phyloP scores from a whole-genome alignment of 1,140 invertebrate species.

The Trypoxylus dichotomus region DNA sequence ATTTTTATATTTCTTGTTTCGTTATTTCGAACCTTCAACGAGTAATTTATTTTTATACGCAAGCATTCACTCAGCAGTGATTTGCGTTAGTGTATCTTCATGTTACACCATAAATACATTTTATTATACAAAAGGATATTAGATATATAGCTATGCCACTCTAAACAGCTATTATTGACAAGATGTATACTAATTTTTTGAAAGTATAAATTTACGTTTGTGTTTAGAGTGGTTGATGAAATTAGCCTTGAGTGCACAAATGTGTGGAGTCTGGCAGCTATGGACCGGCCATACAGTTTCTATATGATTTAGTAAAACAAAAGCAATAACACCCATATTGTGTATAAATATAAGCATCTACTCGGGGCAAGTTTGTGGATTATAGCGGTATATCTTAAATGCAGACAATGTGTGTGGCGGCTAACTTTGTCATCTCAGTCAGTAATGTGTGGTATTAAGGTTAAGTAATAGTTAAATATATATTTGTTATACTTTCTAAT shows the following conservation, averaged over 20 bases:
- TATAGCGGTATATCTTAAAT: conserved; percentile 35
- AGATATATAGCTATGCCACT: conserved; percentile 4
- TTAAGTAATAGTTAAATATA: neutral
- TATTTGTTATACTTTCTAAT: neutral
- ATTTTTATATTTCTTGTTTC: conserved; percentile 13
- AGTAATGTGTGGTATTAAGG: conserved; percentile 27
- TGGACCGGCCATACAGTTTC: conserved; percentile 50
- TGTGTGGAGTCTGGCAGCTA: conserved; percentile 51
- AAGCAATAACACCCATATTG: conserved; percentile 34
- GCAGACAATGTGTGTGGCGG: conserved; percentile 56
- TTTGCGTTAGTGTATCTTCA: conserved; percentile 6
- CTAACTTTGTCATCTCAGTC: conserved; percentile 41
- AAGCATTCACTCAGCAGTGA: neutral
- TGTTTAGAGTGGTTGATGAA: conserved; percentile 39
- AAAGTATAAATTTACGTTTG: neutral
- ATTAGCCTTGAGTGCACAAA: conserved; percentile 53
- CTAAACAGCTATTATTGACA: neutral
- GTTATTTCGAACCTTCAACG: neutral
- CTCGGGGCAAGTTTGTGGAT: conserved; percentile 2
- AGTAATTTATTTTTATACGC: neutral
- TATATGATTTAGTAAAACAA: conserved; percentile 15
- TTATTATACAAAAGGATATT: conserved; percentile 9
- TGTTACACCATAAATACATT: conserved; percentile 5
- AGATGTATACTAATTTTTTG: neutral
- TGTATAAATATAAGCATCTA: neutral